A percentile compares a stretch with the other conserved stretches of the same genome.
These are phyloP conservation scores for Acanthopleura granulata DNA, from an alignment of 2,888 invertebrate genomes.

Conservation along the genomic window DNA sequence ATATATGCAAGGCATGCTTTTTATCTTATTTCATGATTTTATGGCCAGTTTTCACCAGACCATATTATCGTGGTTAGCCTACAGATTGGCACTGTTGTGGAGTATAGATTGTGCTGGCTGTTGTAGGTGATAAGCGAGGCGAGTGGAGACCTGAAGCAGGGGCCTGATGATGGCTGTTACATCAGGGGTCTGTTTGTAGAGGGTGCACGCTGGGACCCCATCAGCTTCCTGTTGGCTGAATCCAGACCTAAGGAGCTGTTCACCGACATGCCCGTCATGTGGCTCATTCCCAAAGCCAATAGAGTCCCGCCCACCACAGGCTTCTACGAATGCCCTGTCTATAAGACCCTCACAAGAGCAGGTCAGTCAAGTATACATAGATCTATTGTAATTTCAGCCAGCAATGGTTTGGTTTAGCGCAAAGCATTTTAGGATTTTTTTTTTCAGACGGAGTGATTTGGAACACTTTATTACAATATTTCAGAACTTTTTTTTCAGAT, in stretches of 20 bases:
- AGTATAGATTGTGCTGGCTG: too few species aligned
- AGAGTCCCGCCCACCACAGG: slow-evolving; percentile 72
- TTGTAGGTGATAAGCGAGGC: slow-evolving; percentile 52
- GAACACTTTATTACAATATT: too few species aligned
- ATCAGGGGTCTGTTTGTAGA: slow-evolving; percentile 68
- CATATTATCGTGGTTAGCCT: too few species aligned
- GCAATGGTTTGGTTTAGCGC: too few species aligned
- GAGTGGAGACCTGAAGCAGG: slow-evolving; percentile 49
- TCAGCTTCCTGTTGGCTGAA: slow-evolving; percentile 55
- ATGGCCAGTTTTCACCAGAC: too few species aligned
- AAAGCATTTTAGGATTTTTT: too few species aligned
- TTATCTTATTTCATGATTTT: too few species aligned
- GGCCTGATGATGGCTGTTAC: slow-evolving; percentile 69
- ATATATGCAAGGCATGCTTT: too few species aligned
- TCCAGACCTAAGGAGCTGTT: slow-evolving; percentile 69
- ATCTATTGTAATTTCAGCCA: background rate
- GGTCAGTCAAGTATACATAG: slow-evolving; percentile 45
- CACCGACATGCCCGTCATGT: slow-evolving; percentile 79
- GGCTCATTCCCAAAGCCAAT: slow-evolving; percentile 78
- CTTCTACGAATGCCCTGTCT: slow-evolving; percentile 76
- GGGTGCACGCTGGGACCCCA: slow-evolving; percentile 67
- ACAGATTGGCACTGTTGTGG: too few species aligned
- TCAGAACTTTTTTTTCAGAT: too few species aligned
- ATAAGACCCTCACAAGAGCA: slow-evolving; percentile 77
- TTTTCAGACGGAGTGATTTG: too few species aligned